Base-by-base conservation (phyloP, 2,113 vertebrate genomes). In the Halcyon senegalensis region DNA sequence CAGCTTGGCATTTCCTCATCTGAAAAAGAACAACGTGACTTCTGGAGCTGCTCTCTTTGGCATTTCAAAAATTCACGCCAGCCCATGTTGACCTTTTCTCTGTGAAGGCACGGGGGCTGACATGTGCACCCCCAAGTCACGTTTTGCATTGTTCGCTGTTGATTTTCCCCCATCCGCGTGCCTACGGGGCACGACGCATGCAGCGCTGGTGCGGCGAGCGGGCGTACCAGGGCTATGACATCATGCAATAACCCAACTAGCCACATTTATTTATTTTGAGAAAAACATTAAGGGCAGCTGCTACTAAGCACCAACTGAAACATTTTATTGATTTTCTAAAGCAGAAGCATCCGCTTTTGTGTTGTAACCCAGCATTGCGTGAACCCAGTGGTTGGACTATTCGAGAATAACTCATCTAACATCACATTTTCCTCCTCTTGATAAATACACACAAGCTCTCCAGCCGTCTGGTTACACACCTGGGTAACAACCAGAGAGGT, bases 281-380 rank as follows among this genome's bases (percentile, higher is more conserved):
- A 58, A 73, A 90, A 90, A 53, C 58, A 80, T 80, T 80, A 72
- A 87, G 73, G 89, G 78, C 78, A 94, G 89, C 86, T 92, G 92
- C 73, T 87, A 51, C 68, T 79, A 75, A 76, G 62, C 2, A 4
- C 41, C 1, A 4, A 59, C 35, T 77, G 76, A 64, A 87, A 66
- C 5, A 7, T 46, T 93, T 66, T 50, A 50, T 18, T 31, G 56
- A 11, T 82, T 89, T 87, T 70, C 92, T 82, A 35, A 35, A 84
- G 39, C 15, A 28, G 46, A 20, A 78, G 31, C 11, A 0, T 70
- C 6, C 0, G 14, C 16, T 56, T 89, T 51, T 60, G 46, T 48
- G 56, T 66, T 51, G 60, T 43, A 81, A 76, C 16, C 20, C 53
- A 79, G 35, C 7, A 2, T 12, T 16, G 18, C 33, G 60, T 56